Evolutionary conservation across 1,140 invertebrate genomes (phyloP), one percentile per base, ranked within the genome.

Genomic region (Drosophila kurseongensis): DNA sequence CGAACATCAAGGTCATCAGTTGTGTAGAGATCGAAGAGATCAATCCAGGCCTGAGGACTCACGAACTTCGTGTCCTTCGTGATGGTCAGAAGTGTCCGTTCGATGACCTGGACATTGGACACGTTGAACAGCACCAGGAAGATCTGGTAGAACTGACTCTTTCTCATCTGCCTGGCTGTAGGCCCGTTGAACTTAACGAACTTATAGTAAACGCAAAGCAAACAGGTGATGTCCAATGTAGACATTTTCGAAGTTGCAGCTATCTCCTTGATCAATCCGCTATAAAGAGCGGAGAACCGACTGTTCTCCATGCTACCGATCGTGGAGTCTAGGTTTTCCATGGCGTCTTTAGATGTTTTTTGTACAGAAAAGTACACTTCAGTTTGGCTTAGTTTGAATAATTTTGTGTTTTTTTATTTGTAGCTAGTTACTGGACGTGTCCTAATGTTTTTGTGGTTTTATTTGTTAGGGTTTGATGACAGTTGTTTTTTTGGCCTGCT

Each of bases 151-250:
- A 80, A 80, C 35, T 80, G 78, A 2, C 16, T 35, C 12, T 75
- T 79, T 5, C n/a, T 58, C 63, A 80, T 80, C 60, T 45, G 29
- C 27, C 48, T 68, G 41, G 58, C 58, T 4, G 16, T 16, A 0
- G 69, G 63, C 1, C 76, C 76, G 55, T 79, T 78, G 12, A 18
- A 41, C 44, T 62, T 58, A 2, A 58, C 78, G 45, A 80, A 80
- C 47, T 80, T 80, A 42, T 80, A 78, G 41, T 79, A 80, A 12
- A 79, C 58, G 29, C 78, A 62, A 0, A 80, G 29, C 27, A 80
- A 44, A 41, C 69, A 75, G 14, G 52, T 69, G 10, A 79, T 42
- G 18, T 80, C 78, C 40, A 51, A 10, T 0, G 65, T 45, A 0
- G 74, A 23, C 35, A 76, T 47, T 5, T 68, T 75, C 13, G 73